Base-by-base conservation (phyloP, 2,113 vertebrate genomes). In the Zingel zingel region DNA sequence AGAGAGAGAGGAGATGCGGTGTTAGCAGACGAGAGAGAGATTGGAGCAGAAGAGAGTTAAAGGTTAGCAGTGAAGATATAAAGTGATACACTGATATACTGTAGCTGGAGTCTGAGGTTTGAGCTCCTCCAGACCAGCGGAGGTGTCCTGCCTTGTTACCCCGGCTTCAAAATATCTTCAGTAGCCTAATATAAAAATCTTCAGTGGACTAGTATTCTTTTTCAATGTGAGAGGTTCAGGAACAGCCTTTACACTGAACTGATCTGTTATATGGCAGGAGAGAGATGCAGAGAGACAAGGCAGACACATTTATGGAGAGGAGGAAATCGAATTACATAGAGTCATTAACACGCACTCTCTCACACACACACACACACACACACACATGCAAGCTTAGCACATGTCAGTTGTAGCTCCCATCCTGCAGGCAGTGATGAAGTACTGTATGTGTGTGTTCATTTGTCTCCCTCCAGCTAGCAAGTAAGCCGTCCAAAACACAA, bases 401-500 rank as follows among this genome's bases (percentile, higher is more conserved):
- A 89, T 87, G 86, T 75, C 68, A 72, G 65, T 68, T 74, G 85
- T 39, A 76, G 57, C 73, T 83, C 21, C 53, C 74, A 57, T 70
- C 79, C 84, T 16, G 18, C 68, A 45, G 78, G 78, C 65, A 68
- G 67, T 82, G 85, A 85, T 75, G 50, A 81, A 81, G 47, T 48
- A 19, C 45, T 73, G 53, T 56, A 18, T 73, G 36, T 67, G 54
- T 62, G 61, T 69, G 62, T 86, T 69, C 66, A 56, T 82, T 82
- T 74, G 79, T 86, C 74, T 77, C 78, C 89, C 84, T 85, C 79
- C 73, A 90, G 84, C 84, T 81, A 87, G 58, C 30, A 51, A 81
- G 67, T 48, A 88, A 88, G 74, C 86, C n/a, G 62, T 79, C 86
- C 73, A 87, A 88, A 89, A 87, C 89, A 84, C 68, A 80, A 75